These are phyloP conservation scores for Simalia tracyae DNA, from an alignment of 2,797 vertebrate species.

Conservation along the genomic window DNA sequence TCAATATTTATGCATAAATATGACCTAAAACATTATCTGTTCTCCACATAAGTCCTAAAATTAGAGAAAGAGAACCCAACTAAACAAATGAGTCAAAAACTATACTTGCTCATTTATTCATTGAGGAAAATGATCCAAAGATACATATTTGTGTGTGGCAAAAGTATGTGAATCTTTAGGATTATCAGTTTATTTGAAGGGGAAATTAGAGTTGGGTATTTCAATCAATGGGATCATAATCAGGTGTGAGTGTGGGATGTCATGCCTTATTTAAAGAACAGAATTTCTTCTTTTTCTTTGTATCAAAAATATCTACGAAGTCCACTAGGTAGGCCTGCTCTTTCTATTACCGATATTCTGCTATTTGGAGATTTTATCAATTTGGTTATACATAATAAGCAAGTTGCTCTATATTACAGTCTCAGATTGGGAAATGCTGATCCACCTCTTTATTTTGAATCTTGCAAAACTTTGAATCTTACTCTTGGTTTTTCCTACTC, in stretches of 20 bases:
- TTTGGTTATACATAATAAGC: background rate
- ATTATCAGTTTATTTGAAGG: background rate
- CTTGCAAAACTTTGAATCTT: background rate
- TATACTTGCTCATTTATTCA: background rate
- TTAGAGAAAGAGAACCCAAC: background rate
- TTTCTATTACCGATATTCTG: background rate
- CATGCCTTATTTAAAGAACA: background rate
- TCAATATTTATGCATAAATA: background rate
- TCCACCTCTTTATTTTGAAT: background rate
- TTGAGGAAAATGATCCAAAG: background rate
- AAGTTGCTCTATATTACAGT: background rate
- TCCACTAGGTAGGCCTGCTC: too few relatives aligned
- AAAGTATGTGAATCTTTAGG: background rate
- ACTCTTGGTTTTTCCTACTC: background rate
- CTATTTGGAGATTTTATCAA: background rate
- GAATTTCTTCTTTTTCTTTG: too few relatives aligned
- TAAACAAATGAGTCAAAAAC: background rate
- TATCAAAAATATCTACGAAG: too few relatives aligned
- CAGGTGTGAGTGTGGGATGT: background rate
- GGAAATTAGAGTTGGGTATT: background rate
- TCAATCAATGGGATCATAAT: background rate
- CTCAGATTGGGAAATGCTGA: background rate
- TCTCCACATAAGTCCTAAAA: background rate
- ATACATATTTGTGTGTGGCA: background rate
- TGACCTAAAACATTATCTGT: background rate